Percentiles rank a stretch among this genome's conserved stretches.
Evolutionary conservation across 2,113 vertebrate genomes (phyloP).

Genomic region (Petaurus breviceps): DNA sequence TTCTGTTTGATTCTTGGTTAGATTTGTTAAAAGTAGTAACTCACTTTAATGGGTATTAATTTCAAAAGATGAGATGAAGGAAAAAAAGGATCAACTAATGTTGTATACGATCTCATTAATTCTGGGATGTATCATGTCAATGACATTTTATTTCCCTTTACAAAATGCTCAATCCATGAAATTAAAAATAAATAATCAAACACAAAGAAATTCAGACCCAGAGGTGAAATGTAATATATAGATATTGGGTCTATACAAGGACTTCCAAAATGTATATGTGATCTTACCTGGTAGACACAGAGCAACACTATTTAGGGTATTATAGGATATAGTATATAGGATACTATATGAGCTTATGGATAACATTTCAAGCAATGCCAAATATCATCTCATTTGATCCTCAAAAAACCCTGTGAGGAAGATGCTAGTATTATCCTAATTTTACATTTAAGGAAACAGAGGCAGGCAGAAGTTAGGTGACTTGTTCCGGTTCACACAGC

Average conservation of each 20-base stretch:
- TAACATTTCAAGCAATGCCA: constrained; percentile 74
- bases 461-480: background rate
- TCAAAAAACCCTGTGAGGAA: background rate
- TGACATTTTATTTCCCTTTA: constrained; percentile 11
- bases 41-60: constrained; percentile 25
- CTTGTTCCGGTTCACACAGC: background rate
- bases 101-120: constrained; percentile 36
- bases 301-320: background rate
- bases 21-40: constrained; percentile 34
- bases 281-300: constrained; percentile 50
- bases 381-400: constrained; percentile 47
- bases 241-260: background rate
- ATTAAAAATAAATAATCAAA: constrained; percentile 45
- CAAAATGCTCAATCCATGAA: constrained; percentile 23
- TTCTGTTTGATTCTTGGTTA: constrained; percentile 42
- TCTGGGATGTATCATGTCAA: background rate
- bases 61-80: constrained; percentile 50
- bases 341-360: constrained; percentile 66
- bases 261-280: constrained; percentile 32
- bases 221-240: constrained; percentile 43
- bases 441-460: background rate
- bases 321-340: background rate
- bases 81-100: constrained; percentile 24
- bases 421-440: background rate
- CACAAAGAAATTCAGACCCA: constrained; percentile 45